Conservation (phyloP, 2,797 vertebrate species). For the Neostethus bicornis region DNA sequence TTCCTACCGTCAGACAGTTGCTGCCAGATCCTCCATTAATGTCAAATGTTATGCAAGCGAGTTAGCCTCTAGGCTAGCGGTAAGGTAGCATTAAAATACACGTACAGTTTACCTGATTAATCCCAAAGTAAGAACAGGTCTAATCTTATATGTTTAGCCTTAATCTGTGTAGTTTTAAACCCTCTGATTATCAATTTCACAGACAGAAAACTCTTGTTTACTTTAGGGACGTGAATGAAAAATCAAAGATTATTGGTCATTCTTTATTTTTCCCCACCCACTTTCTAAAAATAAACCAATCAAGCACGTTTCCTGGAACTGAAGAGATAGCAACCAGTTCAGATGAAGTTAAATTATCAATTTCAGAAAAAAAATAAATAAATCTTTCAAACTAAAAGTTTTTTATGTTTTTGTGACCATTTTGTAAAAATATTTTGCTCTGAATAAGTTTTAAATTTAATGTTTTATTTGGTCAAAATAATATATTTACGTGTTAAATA, state of each 20-base stretch:
- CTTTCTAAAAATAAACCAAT: conserved; percentile 32
- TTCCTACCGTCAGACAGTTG: not conserved
- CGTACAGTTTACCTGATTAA: not conserved
- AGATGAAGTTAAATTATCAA: too few species aligned
- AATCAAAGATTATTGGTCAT: conserved; percentile 45
- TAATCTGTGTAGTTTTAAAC: not conserved
- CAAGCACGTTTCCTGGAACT: not conserved
- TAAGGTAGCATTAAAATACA: not conserved
- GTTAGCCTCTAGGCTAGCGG: conserved; percentile 27
- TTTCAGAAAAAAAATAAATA: too few species aligned
- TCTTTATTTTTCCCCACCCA: conserved; percentile 27
- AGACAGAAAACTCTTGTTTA: conserved; percentile 64
- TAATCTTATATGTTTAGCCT: too few species aligned
- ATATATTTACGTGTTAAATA: not conserved
- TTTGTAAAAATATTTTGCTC: not conserved
- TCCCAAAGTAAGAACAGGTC: not conserved
- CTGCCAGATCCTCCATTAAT: conserved; percentile 1
- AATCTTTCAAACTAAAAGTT: not conserved
- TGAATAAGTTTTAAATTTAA: not conserved
- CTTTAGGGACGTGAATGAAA: conserved; percentile 41
- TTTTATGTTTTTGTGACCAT: not conserved
- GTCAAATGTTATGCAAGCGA: conserved; percentile 15
- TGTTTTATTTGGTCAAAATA: not conserved
- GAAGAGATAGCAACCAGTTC: too few species aligned
- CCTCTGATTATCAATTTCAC: conserved; percentile 39